Percentiles rank a stretch among this genome's conserved stretches.
Conservation (phyloP, 2,113 vertebrate species). For the Mirza zaza region DNA sequence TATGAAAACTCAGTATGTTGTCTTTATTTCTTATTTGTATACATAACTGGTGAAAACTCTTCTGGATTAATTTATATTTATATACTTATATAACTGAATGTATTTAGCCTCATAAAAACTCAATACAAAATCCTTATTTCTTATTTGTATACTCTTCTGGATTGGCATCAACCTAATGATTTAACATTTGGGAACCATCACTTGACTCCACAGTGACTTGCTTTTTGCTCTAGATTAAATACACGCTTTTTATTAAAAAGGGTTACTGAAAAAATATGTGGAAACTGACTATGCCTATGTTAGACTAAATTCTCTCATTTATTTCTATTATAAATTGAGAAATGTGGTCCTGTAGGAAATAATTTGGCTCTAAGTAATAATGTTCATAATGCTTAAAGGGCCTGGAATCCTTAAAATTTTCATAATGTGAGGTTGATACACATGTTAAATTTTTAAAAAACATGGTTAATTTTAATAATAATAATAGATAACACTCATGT, state of each 20-base stretch:
- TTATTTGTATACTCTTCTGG: background rate
- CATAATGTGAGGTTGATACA: background rate
- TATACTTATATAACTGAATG: background rate
- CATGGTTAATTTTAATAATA: background rate
- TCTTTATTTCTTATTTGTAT: background rate
- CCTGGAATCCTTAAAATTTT: background rate
- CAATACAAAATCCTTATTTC: background rate
- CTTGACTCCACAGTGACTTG: background rate
- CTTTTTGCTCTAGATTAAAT: background rate
- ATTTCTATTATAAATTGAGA: background rate
- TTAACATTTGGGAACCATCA: background rate
- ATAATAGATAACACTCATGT: background rate
- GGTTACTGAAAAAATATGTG: background rate
- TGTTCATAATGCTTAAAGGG: background rate
- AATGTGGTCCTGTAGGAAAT: background rate
- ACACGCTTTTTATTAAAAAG: background rate
- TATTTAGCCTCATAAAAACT: background rate
- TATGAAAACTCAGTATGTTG: background rate
- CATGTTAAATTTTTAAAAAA: background rate
- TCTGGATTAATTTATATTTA: background rate
- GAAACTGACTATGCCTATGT: background rate
- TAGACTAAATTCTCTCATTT: background rate
- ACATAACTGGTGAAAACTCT: background rate
- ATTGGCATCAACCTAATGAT: background rate
- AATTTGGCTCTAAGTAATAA: background rate